phyloP scores from a whole-genome alignment of 2,888 invertebrate species.

The Hirudinaria manillensis region DNA sequence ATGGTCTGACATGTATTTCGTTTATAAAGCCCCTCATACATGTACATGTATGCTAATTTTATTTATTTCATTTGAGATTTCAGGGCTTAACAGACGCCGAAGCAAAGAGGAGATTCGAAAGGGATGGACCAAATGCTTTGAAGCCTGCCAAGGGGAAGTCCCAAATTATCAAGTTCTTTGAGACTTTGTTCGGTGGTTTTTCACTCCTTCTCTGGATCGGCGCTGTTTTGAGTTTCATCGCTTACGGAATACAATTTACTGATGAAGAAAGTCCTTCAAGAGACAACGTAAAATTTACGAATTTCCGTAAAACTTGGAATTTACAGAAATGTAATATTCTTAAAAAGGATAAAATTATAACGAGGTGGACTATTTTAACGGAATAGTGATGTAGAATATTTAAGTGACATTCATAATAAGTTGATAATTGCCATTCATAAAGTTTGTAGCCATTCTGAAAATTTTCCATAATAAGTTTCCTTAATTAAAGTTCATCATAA shows the following conservation, averaged over 20 bases:
- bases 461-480: background rate
- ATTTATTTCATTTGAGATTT: background rate
- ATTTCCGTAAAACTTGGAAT: too few species aligned
- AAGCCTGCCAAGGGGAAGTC: conserved; percentile 20
- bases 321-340: too few species aligned
- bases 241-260: conserved; percentile 24
- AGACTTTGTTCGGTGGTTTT: conserved; percentile 28
- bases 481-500: background rate
- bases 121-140: conserved; percentile 29
- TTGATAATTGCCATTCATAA: background rate
- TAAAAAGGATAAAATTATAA: background rate
- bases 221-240: conserved; percentile 31
- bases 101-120: conserved; percentile 9
- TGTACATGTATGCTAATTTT: too few species aligned
- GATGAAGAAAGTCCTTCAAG: conserved; percentile 11
- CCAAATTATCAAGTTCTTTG: conserved; percentile 23
- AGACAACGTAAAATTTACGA: conserved; percentile 16
- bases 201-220: conserved; percentile 31
- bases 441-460: background rate
- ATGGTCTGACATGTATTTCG: too few species aligned
- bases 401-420: too few species aligned
- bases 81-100: conserved; percentile 17
- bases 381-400: too few species aligned
- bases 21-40: too few species aligned
- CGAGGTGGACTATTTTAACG: background rate